Base-by-base conservation (phyloP, 2,113 vertebrate species). In the Amia ocellicauda region DNA sequence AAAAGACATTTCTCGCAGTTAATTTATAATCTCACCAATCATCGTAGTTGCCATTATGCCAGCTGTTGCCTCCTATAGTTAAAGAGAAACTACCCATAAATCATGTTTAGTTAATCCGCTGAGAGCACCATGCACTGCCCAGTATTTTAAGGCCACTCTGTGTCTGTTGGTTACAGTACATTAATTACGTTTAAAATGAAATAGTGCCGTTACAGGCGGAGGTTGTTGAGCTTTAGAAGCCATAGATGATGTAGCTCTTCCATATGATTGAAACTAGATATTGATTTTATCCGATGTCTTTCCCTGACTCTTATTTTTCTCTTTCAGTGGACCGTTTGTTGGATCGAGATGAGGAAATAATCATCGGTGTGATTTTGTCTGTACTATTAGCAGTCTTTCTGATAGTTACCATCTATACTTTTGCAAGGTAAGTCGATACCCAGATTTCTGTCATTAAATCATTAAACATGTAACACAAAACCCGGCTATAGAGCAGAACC, bases 281-380 rank as follows among this genome's bases (percentile, higher is more conserved):
- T n/a, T n/a, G n/a, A n/a, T n/a, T n/a, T n/a, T n/a, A n/a, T n/a
- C n/a, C n/a, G n/a, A n/a, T n/a, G n/a, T n/a, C n/a, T n/a, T n/a
- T n/a, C n/a, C n/a, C n/a, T n/a, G n/a, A n/a, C n/a, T n/a, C n/a
- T n/a, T n/a, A n/a, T 17, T 3, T 51, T 52, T 62, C 17, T 61
- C 26, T 77, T 84, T 58, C 77, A 99, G 96, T 78, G 63, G 88
- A 93, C 47, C 87, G 88, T 4, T 68, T 84, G 31, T 83, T 94
- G 71, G 93, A 91, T 82, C 88, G 89, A 80, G 85, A 93, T 24
- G 90, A 96, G 56, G 94, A 97, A 90, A 94, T 96, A 78, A 94
- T 95, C 55, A 85, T 98, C 54, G 93, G 94, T 10, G 93, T 95
- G 68, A 88, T 95, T 51, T 80, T 99, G 52, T 98, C 95, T 42